phyloP scores from a whole-genome alignment of 2,113 vertebrate species.

The Meriones unguiculatus region DNA sequence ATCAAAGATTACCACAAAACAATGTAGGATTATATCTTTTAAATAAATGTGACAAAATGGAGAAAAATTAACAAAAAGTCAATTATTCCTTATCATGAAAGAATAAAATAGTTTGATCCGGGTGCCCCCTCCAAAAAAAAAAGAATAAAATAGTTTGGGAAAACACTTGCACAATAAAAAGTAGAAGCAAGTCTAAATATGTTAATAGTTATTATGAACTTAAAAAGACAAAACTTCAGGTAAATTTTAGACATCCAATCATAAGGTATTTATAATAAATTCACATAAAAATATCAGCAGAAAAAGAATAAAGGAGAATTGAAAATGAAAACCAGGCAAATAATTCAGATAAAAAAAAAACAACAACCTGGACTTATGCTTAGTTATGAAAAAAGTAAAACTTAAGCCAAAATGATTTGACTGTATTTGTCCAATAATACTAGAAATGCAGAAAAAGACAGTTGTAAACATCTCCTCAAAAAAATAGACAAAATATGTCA shows the following conservation, averaged over 20 bases:
- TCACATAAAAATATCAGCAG: background rate
- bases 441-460: background rate
- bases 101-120: background rate
- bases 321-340: background rate
- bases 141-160: background rate
- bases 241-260: background rate
- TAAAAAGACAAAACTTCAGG: background rate
- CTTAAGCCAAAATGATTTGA: background rate
- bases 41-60: background rate
- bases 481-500: background rate
- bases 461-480: background rate
- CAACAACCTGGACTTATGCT: background rate
- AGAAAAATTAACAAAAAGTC: background rate
- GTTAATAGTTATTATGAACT: background rate
- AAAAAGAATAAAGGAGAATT: background rate
- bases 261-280: background rate
- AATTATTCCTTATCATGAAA: background rate
- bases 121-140: too few species aligned
- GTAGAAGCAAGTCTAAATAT: background rate
- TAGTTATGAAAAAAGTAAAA: background rate
- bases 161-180: background rate
- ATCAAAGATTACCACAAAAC: background rate
- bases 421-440: background rate
- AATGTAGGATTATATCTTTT: background rate
- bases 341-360: background rate